phyloP scores from a whole-genome alignment of 2,888 invertebrate species.

The Embidobia sp. region DNA sequence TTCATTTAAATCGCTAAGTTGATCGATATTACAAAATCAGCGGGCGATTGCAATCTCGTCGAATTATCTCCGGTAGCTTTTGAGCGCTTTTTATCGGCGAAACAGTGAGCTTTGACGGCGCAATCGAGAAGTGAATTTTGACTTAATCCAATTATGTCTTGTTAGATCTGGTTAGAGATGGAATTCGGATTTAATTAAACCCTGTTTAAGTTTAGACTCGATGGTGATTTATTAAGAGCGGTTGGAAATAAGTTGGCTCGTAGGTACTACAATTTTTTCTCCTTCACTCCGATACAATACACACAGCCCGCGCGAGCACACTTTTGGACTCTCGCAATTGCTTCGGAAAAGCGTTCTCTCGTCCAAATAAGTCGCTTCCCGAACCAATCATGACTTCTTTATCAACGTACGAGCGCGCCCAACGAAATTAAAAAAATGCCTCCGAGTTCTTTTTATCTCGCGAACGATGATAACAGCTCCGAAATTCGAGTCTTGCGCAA shows the following conservation, averaged over 20 bases:
- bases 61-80: slow-evolving; percentile 8
- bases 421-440: too few species aligned
- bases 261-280: too few species aligned
- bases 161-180: slow-evolving; percentile 45
- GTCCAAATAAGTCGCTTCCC: too few species aligned
- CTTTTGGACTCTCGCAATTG: neutral
- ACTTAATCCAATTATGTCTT: slow-evolving; percentile 51
- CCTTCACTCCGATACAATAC: too few species aligned
- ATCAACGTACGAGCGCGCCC: too few species aligned
- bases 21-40: slow-evolving; percentile 1
- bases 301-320: too few species aligned
- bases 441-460: too few species aligned
- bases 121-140: slow-evolving; percentile 36
- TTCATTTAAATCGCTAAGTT: neutral
- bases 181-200: slow-evolving; percentile 53
- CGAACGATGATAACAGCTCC: too few species aligned
- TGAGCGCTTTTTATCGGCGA: neutral
- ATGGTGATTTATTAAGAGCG: slow-evolving; percentile 36
- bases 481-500: too few species aligned
- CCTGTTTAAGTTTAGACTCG: slow-evolving; percentile 36
- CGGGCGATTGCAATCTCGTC: neutral
- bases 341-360: too few species aligned
- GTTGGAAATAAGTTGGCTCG: too few species aligned
- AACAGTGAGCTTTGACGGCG: slow-evolving; percentile 8
- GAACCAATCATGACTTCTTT: too few species aligned